Evolutionary conservation across 2,888 invertebrate genomes (phyloP), one percentile per base, ranked within the genome.

Genomic region (Platycheirus albimanus): DNA sequence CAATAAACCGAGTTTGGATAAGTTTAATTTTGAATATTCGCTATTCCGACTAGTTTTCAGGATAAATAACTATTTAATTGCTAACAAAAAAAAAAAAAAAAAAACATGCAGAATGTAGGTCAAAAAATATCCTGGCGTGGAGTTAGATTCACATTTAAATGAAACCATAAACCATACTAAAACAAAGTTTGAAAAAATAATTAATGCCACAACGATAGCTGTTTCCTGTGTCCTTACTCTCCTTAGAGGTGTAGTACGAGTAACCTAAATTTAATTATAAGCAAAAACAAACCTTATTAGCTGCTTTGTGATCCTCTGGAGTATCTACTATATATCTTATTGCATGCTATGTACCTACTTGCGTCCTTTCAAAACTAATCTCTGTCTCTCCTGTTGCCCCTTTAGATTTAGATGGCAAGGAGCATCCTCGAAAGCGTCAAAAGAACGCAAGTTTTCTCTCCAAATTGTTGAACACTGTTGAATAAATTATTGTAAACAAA

Each of bases 391-490:
- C 2, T 2, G n/a, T n/a, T n/a, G n/a, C 2, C 43, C 30, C 8
- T n/a, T n/a, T n/a, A n/a, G n/a, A n/a, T n/a, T n/a, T n/a, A n/a
- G n/a, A n/a, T n/a, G 13, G 45, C 2, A n/a, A n/a, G n/a, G 19
- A 10, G 10, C 38, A 38, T 41, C 41, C 41, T 41, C 6, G 41
- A 15, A 58, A 58, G n/a, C 28, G 41, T 58, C 41, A 58, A 58
- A 58, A n/a, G 15, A 58, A 41, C 58, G 11, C 11, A 54, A 72
- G 52, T 64, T 72, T 54, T 54, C 33, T 20, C 36, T 54, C 30
- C 43, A 30, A 72, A 52, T 54, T 72, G 45, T 64, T n/a, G n/a
- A n/a, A n/a, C n/a, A n/a, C n/a, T n/a, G n/a, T n/a, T 72, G 72
- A 72, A 63, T 52, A 71, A 71, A 71, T 61, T 63, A 71, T 52